phyloP scores from a whole-genome alignment of 2,888 invertebrate genomes.

The Oligia latruncula region DNA sequence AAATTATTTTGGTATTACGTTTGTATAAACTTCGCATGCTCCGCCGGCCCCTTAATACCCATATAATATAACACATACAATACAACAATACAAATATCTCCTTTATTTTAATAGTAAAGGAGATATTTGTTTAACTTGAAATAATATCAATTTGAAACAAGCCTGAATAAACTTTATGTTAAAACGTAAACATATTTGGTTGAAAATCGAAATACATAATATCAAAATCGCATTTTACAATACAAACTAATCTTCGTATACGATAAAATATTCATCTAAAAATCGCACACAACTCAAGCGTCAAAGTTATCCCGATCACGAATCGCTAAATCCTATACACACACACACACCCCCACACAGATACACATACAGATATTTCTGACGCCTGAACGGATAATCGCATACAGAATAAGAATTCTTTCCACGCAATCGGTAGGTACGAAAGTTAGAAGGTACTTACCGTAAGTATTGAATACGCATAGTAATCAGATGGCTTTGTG shows the following conservation, averaged over 20 bases:
- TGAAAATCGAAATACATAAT: not conserved
- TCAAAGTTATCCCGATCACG: conserved; percentile 3
- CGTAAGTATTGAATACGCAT: conserved; percentile 46
- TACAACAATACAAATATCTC: too few species aligned
- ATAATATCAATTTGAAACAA: too few species aligned
- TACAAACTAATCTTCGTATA: not conserved
- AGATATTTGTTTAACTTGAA: too few species aligned
- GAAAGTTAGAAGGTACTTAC: conserved; percentile 33
- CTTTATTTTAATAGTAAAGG: too few species aligned
- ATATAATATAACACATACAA: too few species aligned
- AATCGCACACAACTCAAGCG: not conserved
- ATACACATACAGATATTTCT: conserved; percentile 12
- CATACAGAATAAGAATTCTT: conserved; percentile 50
- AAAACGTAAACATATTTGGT: not conserved
- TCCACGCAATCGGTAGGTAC: conserved; percentile 23
- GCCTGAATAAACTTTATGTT: not conserved
- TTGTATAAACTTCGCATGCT: too few species aligned
- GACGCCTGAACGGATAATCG: conserved; percentile 39
- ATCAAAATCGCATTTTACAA: not conserved
- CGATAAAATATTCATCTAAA: conserved; percentile 7
- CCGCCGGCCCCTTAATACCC: too few species aligned
- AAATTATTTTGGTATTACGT: too few species aligned
- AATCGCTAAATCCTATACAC: conserved; percentile 18
- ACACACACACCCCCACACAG: not conserved
- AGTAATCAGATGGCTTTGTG: conserved; percentile 44